phyloP scores from a whole-genome alignment of 2,113 vertebrate species.

The Anser cygnoides region DNA sequence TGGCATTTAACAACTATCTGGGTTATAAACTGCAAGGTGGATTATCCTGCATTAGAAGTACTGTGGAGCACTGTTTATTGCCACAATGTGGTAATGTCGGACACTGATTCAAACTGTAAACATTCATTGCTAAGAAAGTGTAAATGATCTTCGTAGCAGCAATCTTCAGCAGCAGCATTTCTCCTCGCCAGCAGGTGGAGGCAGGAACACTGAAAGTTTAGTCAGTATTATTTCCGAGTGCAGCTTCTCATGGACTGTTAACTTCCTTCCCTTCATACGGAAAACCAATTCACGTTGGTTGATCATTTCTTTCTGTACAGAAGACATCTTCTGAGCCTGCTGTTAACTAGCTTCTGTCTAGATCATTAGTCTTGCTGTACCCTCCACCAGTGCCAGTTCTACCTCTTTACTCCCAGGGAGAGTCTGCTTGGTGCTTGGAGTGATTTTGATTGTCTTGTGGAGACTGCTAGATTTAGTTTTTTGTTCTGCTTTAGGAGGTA shows the following conservation, averaged over 20 bases:
- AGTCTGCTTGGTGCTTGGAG: neutral
- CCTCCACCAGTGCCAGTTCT: neutral
- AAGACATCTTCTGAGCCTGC: neutral
- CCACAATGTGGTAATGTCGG: neutral
- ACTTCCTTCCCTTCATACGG: neutral
- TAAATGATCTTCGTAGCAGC: neutral
- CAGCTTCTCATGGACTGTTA: neutral
- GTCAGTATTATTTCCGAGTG: neutral
- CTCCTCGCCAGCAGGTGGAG: conserved; percentile 64
- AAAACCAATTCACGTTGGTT: neutral
- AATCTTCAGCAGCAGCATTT: neutral
- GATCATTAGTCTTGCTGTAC: neutral
- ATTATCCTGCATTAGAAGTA: neutral
- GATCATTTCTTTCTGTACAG: neutral
- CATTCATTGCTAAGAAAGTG: neutral
- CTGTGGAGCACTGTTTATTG: neutral
- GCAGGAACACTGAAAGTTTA: conserved; percentile 42
- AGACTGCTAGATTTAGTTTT: neutral
- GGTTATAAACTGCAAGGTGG: neutral
- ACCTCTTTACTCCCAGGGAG: neutral
- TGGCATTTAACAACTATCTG: neutral
- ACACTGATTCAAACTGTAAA: neutral
- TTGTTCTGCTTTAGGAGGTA: neutral
- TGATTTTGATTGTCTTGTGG: neutral
- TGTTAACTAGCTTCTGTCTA: neutral